Percentiles rank a stretch among this genome's conserved stretches.
These are phyloP conservation scores for Poeciliopsis prolifica DNA, from an alignment of 2,113 vertebrate species.

Conservation along the genomic window DNA sequence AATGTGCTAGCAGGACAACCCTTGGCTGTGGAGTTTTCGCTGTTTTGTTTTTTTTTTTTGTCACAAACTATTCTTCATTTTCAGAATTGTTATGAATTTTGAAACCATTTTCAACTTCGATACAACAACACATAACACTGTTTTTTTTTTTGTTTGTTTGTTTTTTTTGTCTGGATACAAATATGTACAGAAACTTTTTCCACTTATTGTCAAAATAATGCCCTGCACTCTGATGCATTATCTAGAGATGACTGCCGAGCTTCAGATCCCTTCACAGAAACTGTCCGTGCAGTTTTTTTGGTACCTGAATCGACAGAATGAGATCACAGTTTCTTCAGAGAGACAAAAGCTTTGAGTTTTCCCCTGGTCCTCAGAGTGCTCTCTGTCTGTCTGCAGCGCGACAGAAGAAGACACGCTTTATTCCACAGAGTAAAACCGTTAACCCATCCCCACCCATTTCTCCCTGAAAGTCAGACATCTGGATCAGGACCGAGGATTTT, in stretches of 20 bases:
- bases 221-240: conserved; percentile 78
- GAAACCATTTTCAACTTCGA: conserved; percentile 63
- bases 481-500: conserved; percentile 52
- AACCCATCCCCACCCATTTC: too few relatives aligned
- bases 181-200: conserved; percentile 81
- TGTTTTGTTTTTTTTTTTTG: conserved; percentile 40
- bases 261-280: conserved; percentile 68
- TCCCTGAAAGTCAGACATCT: conserved; percentile 38
- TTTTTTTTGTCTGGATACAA: conserved; percentile 73
- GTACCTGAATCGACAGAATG: conserved; percentile 78
- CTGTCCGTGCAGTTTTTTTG: conserved; percentile 64
- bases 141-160: conserved; percentile 18
- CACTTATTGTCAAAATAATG: conserved; percentile 79
- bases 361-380: conserved; percentile 48
- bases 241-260: conserved; percentile 52
- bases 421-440: conserved; percentile 19
- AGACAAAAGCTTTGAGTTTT: conserved; percentile 46
- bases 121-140: conserved; percentile 82
- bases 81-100: conserved; percentile 6
- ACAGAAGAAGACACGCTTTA: conserved; percentile 43
- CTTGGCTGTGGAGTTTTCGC: conserved; percentile 74
- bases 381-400: conserved; percentile 41
- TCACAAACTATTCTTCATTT: conserved; percentile 58
- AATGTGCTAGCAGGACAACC: conserved; percentile 81
- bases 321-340: conserved; percentile 78